Conservation (phyloP, 2,888 invertebrate genomes). For the Tachina grossa region DNA sequence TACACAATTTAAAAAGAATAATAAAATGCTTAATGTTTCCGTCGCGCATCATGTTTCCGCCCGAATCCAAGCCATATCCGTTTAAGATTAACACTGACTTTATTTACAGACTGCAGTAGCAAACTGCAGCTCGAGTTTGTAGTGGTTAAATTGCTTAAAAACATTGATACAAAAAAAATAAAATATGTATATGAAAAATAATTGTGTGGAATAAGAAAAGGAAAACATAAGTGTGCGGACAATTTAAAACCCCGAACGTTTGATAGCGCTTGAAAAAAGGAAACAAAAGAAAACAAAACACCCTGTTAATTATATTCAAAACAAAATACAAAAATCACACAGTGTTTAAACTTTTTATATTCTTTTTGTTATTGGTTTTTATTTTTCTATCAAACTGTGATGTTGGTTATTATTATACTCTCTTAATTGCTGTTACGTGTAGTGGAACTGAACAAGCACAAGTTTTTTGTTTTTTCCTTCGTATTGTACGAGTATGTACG, state of each 20-base stretch:
- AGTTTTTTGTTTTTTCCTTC: not conserved
- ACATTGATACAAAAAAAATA: slow-evolving; percentile 55
- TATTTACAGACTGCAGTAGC: slow-evolving; percentile 23
- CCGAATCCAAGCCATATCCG: slow-evolving; percentile 58
- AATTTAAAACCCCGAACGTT: slow-evolving; percentile 36
- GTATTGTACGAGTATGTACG: not conserved
- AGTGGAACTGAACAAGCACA: too few species aligned
- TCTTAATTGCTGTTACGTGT: slow-evolving; percentile 62
- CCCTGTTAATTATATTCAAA: slow-evolving; percentile 50
- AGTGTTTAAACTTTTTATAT: slow-evolving; percentile 22
- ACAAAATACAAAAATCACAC: slow-evolving; percentile 13
- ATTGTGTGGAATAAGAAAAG: not conserved
- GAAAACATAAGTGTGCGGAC: slow-evolving; percentile 51
- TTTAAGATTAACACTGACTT: slow-evolving; percentile 68
- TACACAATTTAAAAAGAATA: slow-evolving; percentile 61
- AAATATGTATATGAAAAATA: slow-evolving; percentile 11
- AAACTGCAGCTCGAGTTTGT: slow-evolving; percentile 26
- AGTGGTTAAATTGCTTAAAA: slow-evolving; percentile 62
- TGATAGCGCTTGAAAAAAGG: not conserved
- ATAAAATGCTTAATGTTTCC: slow-evolving; percentile 78
- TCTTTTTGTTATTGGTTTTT: slow-evolving; percentile 22
- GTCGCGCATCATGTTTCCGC: slow-evolving; percentile 80
- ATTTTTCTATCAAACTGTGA: slow-evolving; percentile 25
- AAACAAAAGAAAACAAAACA: slow-evolving; percentile 33
- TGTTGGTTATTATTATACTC: slow-evolving; percentile 61